These are phyloP conservation scores for Lineus longissimus DNA, from an alignment of 1,140 invertebrate species.

Conservation along the genomic window DNA sequence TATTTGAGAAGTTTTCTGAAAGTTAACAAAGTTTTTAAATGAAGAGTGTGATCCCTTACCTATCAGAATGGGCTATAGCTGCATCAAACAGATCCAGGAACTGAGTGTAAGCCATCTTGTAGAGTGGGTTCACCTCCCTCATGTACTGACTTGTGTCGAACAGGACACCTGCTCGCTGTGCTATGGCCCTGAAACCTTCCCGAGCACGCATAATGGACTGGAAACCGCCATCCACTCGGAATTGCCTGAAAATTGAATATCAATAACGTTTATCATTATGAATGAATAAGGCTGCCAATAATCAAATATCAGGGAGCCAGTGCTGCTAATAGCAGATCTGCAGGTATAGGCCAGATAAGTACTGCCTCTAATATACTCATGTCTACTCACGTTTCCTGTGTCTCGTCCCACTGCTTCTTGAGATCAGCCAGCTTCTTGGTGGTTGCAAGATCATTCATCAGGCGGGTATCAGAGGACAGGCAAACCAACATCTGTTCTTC, in stretches of 20 bases:
- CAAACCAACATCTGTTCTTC: slow-evolving; percentile 45
- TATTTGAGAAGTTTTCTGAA: no score
- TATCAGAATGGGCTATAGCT: slow-evolving; percentile 49
- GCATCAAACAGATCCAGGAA: slow-evolving; percentile 44
- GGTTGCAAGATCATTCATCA: slow-evolving; percentile 48
- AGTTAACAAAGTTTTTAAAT: no score
- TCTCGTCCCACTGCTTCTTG: slow-evolving; percentile 52
- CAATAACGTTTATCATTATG: not conserved
- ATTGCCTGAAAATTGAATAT: slow-evolving; percentile 26
- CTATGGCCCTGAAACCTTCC: slow-evolving; percentile 44
- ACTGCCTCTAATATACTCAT: not conserved
- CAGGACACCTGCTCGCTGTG: slow-evolving; percentile 46
- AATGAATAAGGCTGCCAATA: not conserved
- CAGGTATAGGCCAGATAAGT: no score
- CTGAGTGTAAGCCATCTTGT: slow-evolving; percentile 44
- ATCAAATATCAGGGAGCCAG: not conserved
- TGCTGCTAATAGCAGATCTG: no score
- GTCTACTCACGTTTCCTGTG: slow-evolving; percentile 44
- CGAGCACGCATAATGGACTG: slow-evolving; percentile 37
- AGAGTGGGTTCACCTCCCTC: slow-evolving; percentile 45
- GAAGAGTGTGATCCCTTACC: slow-evolving; percentile 31
- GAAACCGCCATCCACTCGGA: slow-evolving; percentile 32
- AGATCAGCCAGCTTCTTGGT: slow-evolving; percentile 49
- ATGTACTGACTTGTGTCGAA: slow-evolving; percentile 50
- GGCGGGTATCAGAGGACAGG: slow-evolving; percentile 43